Evolutionary conservation across 2,113 vertebrate genomes (phyloP).

Genomic region (Indri indri): DNA sequence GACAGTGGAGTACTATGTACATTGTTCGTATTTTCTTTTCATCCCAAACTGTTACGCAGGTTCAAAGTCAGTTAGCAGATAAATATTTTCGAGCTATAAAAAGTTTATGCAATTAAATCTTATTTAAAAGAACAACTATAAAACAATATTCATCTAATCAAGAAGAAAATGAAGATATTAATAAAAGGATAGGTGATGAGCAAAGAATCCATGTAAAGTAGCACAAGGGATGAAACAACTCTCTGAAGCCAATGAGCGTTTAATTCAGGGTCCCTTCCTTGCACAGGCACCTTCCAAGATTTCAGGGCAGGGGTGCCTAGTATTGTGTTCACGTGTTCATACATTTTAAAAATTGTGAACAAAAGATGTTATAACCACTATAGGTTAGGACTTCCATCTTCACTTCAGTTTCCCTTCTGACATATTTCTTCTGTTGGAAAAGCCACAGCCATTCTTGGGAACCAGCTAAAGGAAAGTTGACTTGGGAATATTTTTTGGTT

Average conservation of each 20-base stretch:
- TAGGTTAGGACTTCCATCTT: not conserved
- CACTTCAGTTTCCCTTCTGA: not conserved
- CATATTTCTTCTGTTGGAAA: not conserved
- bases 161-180: not conserved
- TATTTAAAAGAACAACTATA: not conserved
- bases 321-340: not conserved
- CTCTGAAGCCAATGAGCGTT: not conserved
- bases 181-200: not conserved
- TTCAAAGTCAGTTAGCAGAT: not conserved
- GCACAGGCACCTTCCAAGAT: not conserved
- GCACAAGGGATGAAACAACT: not conserved
- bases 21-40: not conserved
- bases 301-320: not conserved
- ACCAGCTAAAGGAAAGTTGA: not conserved
- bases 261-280: not conserved
- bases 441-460: not conserved
- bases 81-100: not conserved
- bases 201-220: not conserved
- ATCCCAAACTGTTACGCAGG: not conserved
- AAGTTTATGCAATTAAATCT: not conserved
- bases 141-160: not conserved
- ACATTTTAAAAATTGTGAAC: not conserved
- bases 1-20: not conserved
- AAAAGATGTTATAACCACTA: not conserved
- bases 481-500: not conserved